phyloP scores from a whole-genome alignment of 2,797 vertebrate species.

The Mormyrus proboscirostris region DNA sequence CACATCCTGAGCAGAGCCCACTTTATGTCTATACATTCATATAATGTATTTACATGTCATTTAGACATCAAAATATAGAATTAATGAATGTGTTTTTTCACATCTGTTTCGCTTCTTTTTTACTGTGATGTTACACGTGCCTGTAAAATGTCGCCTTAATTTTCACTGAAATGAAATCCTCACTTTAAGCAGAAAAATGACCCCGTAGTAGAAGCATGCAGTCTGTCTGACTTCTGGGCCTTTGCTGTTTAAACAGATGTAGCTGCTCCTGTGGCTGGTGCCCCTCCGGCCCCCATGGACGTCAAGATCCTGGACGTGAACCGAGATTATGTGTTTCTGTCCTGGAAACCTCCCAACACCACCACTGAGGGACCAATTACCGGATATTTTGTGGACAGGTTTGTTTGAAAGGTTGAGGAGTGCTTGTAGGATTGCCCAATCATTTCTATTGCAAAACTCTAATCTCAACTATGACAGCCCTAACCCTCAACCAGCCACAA shows the following conservation, averaged over 20 bases:
- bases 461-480: background rate
- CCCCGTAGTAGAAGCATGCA: background rate
- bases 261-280: constrained; percentile 62
- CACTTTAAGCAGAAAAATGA: background rate
- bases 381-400: constrained; percentile 96
- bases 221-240: background rate
- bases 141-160: background rate
- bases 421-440: background rate
- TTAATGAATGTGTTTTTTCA: background rate
- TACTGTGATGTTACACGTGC: background rate
- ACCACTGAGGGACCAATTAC: constrained; percentile 73
- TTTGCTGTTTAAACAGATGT: constrained; percentile 63
- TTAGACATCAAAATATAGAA: background rate
- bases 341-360: constrained; percentile 93
- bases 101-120: background rate
- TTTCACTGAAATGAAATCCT: background rate
- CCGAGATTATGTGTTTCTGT: constrained; percentile 84
- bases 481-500: background rate
- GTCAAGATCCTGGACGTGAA: constrained; percentile 79
- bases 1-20: background rate
- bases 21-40: background rate
- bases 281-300: constrained; percentile 89
- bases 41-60: background rate
- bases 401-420: background rate
- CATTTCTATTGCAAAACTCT: background rate